Evolutionary conservation across 2,113 vertebrate genomes (phyloP).

Genomic region (Prionailurus bengalensis): DNA sequence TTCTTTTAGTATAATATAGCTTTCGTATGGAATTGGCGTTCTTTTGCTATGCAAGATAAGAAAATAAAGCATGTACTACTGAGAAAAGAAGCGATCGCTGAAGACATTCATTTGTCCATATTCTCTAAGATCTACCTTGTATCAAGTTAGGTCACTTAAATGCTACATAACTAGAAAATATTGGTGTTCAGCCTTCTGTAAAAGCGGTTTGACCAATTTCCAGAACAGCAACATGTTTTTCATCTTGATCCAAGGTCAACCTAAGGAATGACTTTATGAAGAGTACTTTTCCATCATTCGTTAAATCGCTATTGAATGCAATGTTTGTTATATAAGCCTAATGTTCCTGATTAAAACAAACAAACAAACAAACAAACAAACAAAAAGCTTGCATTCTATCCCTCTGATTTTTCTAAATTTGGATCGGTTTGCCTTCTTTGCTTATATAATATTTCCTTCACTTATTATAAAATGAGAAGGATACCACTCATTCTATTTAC

Average conservation of each 20-base stretch:
- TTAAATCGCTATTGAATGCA: not conserved
- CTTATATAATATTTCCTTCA: not conserved
- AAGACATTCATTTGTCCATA: not conserved
- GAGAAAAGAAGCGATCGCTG: not conserved
- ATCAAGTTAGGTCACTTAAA: not conserved
- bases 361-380: too few species aligned
- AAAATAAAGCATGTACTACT: not conserved
- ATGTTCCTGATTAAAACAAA: not conserved
- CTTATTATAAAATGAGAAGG: not conserved
- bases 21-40: not conserved
- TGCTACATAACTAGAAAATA: not conserved
- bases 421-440: not conserved
- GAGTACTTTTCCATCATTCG: not conserved
- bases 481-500: not conserved
- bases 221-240: not conserved
- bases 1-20: not conserved
- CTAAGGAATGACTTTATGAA: conserved; percentile 28
- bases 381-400: not conserved
- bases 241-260: not conserved
- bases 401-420: not conserved
- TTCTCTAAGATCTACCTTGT: not conserved
- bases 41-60: not conserved
- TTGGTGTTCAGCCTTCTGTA: not conserved
- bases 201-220: not conserved
- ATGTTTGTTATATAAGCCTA: not conserved